Evolutionary conservation across 2,888 invertebrate genomes (phyloP).

Genomic region (Lasioglossum vierecki): DNA sequence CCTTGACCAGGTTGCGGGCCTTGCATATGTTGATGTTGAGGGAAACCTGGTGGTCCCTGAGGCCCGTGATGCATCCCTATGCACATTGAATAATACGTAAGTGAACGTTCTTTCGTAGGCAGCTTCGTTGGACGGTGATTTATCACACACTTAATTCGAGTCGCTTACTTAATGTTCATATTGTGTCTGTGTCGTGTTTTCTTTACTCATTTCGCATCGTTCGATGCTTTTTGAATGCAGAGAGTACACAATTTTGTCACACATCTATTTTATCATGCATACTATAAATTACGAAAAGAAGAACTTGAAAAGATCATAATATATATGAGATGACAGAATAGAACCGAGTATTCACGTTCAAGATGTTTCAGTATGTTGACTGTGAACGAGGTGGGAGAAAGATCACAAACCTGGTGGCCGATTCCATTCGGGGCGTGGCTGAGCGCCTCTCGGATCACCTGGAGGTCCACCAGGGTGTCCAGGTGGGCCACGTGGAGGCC

Average conservation of each 20-base stretch:
- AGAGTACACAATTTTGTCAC: constrained; percentile 10
- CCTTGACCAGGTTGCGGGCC: constrained; percentile 90
- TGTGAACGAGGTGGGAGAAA: background rate
- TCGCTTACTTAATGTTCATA: constrained; percentile 33
- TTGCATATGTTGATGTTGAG: constrained; percentile 86
- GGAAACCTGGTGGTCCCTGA: constrained; percentile 85
- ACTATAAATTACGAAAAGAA: constrained; percentile 33
- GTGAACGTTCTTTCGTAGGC: constrained; percentile 48
- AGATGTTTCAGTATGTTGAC: constrained; percentile 68
- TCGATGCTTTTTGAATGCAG: constrained; percentile 3
- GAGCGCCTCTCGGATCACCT: constrained; percentile 85
- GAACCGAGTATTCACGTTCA: constrained; percentile 51
- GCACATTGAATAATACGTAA: constrained; percentile 68
- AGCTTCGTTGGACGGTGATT: constrained; percentile 30
- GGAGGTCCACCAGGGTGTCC: constrained; percentile 86
- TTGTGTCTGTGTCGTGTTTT: background rate
- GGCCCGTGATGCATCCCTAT: constrained; percentile 88
- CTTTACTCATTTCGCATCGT: background rate
- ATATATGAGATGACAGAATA: constrained; percentile 27
- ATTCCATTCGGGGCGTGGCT: constrained; percentile 90
- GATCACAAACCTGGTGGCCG: constrained; percentile 86
- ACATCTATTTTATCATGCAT: constrained; percentile 61
- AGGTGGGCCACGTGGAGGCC: constrained; percentile 84
- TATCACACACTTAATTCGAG: constrained; percentile 24
- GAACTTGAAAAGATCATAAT: constrained; percentile 13